Evolutionary conservation across 2,797 vertebrate species (phyloP).

Genomic region (Telmatherina bonti): DNA sequence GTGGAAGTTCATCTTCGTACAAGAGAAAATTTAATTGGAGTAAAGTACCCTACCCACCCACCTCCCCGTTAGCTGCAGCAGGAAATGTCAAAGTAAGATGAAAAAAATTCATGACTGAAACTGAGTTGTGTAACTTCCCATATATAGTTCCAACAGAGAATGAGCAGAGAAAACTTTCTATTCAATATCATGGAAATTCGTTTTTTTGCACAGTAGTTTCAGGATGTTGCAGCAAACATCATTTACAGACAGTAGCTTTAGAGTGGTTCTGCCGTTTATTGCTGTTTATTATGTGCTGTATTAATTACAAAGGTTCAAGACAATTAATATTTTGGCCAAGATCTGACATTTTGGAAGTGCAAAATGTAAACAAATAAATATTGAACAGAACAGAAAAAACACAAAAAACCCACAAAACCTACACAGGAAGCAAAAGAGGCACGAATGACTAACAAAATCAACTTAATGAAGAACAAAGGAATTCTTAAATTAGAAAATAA

Average conservation of each 20-base stretch:
- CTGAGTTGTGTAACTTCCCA: background rate
- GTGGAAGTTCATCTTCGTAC: constrained; percentile 44
- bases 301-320: background rate
- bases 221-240: too few relatives aligned
- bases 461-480: background rate
- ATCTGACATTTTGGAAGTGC: background rate
- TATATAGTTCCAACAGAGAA: background rate
- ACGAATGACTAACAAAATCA: background rate
- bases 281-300: background rate
- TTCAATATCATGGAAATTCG: too few relatives aligned
- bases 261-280: too few relatives aligned
- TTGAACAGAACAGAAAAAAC: background rate
- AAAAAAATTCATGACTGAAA: background rate
- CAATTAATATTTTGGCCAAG: background rate
- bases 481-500: background rate
- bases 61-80: background rate
- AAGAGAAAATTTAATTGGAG: constrained; percentile 2
- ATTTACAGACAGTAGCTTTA: too few relatives aligned
- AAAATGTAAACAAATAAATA: background rate
- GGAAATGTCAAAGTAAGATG: background rate
- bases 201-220: too few relatives aligned
- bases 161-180: too few relatives aligned
- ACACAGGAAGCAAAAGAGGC: background rate
- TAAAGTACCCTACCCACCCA: background rate
- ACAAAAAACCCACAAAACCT: background rate